phyloP scores from a whole-genome alignment of 2,797 vertebrate genomes.

The Lerista edwardsae region DNA sequence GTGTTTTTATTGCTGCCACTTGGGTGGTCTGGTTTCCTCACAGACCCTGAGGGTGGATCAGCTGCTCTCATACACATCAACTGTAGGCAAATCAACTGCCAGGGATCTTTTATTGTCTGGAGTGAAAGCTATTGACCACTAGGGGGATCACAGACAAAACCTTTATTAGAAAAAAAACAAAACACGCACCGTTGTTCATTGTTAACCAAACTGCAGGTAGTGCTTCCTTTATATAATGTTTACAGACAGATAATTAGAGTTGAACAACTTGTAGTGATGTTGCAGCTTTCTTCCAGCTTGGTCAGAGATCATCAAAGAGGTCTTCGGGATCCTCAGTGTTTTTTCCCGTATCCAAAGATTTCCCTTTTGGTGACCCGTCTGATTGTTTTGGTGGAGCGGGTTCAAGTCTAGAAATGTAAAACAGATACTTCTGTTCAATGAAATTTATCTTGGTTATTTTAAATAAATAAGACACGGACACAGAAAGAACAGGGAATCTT shows the following conservation, averaged over 20 bases:
- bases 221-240: neutral
- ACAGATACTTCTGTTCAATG: slow-evolving; percentile 35
- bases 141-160: slow-evolving; percentile 19
- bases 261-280: slow-evolving; percentile 16
- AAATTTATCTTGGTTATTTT: neutral
- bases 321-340: slow-evolving; percentile 80
- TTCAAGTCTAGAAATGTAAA: slow-evolving; percentile 68
- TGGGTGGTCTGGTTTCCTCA: slow-evolving; percentile 8
- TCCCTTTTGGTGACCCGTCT: slow-evolving; percentile 53
- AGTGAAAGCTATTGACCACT: slow-evolving; percentile 29
- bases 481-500: slow-evolving; percentile 32
- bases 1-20: slow-evolving; percentile 4
- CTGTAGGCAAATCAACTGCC: neutral
- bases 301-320: slow-evolving; percentile 87
- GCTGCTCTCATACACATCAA: slow-evolving; percentile 11
- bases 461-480: slow-evolving; percentile 1
- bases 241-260: slow-evolving; percentile 23
- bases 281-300: neutral
- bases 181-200: neutral
- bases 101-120: fast-evolving
- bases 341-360: slow-evolving; percentile 72
- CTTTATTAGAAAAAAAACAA: slow-evolving; percentile 18
- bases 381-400: slow-evolving; percentile 34
- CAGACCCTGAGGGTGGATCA: slow-evolving; percentile 9
- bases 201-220: slow-evolving; percentile 5